phyloP scores from a whole-genome alignment of 2,113 vertebrate genomes.

The Leptobrachium leishanense region DNA sequence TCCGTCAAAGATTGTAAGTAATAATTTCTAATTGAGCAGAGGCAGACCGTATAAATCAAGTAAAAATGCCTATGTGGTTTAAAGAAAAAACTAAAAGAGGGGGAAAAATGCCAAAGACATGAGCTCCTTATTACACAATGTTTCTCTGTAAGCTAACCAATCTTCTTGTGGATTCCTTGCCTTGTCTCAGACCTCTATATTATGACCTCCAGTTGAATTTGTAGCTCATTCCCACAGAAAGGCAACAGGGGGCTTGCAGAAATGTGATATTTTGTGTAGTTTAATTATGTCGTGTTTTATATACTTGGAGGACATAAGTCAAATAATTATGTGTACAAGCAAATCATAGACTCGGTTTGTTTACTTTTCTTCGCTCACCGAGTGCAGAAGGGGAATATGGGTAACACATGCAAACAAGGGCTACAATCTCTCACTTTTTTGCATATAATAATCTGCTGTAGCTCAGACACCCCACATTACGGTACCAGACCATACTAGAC shows the following conservation, averaged over 20 bases:
- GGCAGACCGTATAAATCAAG: conserved; percentile 1
- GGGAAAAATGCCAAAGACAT: conserved; percentile 7
- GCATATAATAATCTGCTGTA: too few species aligned
- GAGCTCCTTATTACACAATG: conserved; percentile 14
- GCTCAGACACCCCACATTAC: too few species aligned
- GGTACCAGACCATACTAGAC: too few species aligned
- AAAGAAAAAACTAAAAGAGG: background rate
- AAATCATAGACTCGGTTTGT: too few species aligned
- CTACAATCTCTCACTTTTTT: too few species aligned
- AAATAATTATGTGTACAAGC: too few species aligned
- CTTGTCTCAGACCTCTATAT: background rate
- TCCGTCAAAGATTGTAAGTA: background rate
- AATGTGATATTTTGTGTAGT: background rate
- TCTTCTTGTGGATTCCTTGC: background rate
- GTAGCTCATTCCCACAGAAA: background rate
- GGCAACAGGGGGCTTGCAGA: background rate
- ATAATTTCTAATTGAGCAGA: conserved; percentile 11
- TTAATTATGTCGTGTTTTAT: background rate
- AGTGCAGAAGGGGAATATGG: too few species aligned
- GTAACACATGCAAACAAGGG: too few species aligned
- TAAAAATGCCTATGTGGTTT: conserved; percentile 18
- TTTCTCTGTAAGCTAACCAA: background rate
- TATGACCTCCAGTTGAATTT: background rate
- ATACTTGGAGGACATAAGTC: too few species aligned
- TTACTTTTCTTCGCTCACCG: too few species aligned